Base-by-base conservation (phyloP, 2,888 invertebrate genomes). In the Linhomoeus sp. region DNA sequence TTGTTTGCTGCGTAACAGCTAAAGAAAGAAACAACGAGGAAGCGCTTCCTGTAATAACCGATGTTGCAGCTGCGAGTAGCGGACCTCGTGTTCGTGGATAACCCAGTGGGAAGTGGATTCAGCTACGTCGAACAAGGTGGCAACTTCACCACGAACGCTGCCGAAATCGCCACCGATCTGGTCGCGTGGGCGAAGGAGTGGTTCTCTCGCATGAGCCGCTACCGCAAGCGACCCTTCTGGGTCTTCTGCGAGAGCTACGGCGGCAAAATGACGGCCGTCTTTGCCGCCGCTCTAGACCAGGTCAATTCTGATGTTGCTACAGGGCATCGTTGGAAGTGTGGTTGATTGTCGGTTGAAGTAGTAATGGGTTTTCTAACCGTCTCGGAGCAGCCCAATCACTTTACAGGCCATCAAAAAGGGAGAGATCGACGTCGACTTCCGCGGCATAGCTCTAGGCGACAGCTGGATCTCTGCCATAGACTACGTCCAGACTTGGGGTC, bases 161-260 rank as follows among this genome's bases (percentile, higher is more conserved):
- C 67, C 5, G 72, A 77, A 64, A 78, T 80, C 46, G 83, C 81
- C 0, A 55, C 67, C 35, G 87, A 88, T 67, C 75, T 88, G 54
- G 72, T 86, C 1, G 71, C 83, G 67, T 74, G 73, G 62, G 73
- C 84, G 68, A 73, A 73, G 58, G 73, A 72, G 7, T 81, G 87
- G 65, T 76, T 81, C 55, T n/a, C n/a, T n/a, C n/a, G n/a, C n/a
- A n/a, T n/a, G n/a, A n/a, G n/a, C n/a, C 7, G 9, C 37, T 37
- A 37, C 2, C 73, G 75, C 63, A 70, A 67, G 14, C 74, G 79
- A 0, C 79, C 82, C 1, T 70, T 83, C 35, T 86, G 85, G 62
- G 81, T 87, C 50, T 80, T 82, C 59, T 80, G 79, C 24, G 85
- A 88, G 66, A 85, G 85, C 0, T 87, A 87, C 65, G 87, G 87